Conservation (phyloP, 35 echinoderm and acorn worm species). For the Apostichopus californicus region DNA sequence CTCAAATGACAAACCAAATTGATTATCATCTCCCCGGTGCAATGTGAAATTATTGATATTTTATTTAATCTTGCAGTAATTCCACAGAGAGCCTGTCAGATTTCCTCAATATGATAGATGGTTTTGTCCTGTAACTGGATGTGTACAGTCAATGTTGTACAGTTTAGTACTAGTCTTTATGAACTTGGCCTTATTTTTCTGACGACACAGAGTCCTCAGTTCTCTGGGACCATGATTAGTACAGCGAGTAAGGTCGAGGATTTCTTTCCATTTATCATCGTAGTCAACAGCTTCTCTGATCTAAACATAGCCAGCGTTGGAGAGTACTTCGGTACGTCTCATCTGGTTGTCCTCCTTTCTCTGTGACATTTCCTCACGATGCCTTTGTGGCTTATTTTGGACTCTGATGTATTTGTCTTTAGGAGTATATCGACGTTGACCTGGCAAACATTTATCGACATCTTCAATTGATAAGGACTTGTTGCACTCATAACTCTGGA, state of each 20-base stretch:
- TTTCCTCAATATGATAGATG: not conserved
- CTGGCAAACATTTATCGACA: too few relatives aligned
- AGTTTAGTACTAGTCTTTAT: not conserved
- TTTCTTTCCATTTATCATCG: not conserved
- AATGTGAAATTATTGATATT: not conserved
- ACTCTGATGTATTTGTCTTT: too few relatives aligned
- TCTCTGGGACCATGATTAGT: not conserved
- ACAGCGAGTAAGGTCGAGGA: not conserved
- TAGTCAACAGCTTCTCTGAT: not conserved
- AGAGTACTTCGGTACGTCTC: too few relatives aligned
- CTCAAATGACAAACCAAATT: constrained; percentile 33
- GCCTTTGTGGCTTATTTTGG: too few relatives aligned
- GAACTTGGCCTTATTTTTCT: not conserved
- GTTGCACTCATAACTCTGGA: too few relatives aligned
- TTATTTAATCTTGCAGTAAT: constrained; percentile 26
- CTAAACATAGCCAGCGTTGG: too few relatives aligned
- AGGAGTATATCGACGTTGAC: too few relatives aligned
- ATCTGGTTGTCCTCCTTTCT: too few relatives aligned
- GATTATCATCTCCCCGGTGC: not conserved
- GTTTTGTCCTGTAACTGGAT: not conserved
- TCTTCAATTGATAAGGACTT: too few relatives aligned
- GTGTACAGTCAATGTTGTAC: too few relatives aligned
- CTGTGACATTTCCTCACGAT: too few relatives aligned
- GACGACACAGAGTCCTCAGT: not conserved
- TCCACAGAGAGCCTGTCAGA: not conserved